Base-by-base conservation (phyloP, 2,888 invertebrate species). In the Taenaris catops region DNA sequence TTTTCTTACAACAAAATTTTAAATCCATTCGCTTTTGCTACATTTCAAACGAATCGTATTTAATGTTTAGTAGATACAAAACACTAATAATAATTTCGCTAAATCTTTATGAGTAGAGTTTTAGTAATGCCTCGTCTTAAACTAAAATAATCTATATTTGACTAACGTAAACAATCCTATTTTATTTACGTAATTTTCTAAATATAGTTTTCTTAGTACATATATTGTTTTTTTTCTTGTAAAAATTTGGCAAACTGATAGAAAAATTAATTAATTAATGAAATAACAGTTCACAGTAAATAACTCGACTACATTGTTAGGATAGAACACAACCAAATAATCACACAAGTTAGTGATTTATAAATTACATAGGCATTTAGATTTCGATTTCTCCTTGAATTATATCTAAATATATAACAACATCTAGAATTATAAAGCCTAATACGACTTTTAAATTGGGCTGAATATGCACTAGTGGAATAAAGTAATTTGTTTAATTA, bases 291-390 rank as follows among this genome's bases (percentile, higher is more conserved):
- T 55, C 25, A 31, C 12, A 25, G 54, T 67, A 66, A 56, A 66
- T 63, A 64, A 63, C 62, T 73, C 58, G 48, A 63, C 71, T 72
- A 73, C 56, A 55, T 58, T 69, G 67, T 74, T 72, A 72, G 63
- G 54, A 67, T 70, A 73, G 56, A 73, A 81, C 83, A 83, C 83
- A 84, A 83, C 83, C 81, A 71, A 81, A 74, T 73, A 70, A 79
- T 81, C 81, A 80, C 83, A 72, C 81, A 61, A 65, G 74, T 76
- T 72, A 71, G 74, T 75, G 68, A 63, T 61, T 55, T 61, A 70
- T 54, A 64, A 58, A 39, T 49, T 3, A 44, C 35, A 46, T 45
- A 54, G n/a, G 48, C 44, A 35, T 46, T 48, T 41, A 38, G 35
- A 38, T 34, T 49, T 43, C 26, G 33, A 29, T 37, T 31, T 47